Base-by-base conservation (phyloP, 92 coral and sea anemone genomes). In the Heteractis magnifica region DNA sequence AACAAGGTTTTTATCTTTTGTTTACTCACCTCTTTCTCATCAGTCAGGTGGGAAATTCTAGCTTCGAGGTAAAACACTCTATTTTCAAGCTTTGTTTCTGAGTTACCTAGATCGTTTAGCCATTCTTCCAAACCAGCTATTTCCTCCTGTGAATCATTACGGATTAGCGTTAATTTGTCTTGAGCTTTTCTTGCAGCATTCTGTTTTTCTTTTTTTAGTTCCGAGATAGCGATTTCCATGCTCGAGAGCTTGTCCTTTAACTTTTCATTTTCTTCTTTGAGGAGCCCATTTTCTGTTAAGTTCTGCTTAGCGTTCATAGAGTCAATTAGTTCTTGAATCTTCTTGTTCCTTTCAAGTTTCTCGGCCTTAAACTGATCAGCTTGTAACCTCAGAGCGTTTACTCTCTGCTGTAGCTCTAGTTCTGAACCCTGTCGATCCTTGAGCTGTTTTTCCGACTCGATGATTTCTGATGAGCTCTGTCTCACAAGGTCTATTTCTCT, bases 381-480 rank as follows among this genome's bases (percentile, higher is more conserved):
- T 60, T 52, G 16, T 18, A 41, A 52, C 20, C 51, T 16, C 51
- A 80, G 44, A 64, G 75, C 44, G 53, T 80, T 80, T 20, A 51
- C 83, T 80, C 19, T 80, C 52, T 64, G 52, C 64, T 41, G 51
- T 11, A 80, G 83, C 44, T 80, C 83, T 3, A 64, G 6, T 64
- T 80, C 83, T 9, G 83, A 80, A 59, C 58, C 83, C 48, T 52
- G 65, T 48, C 58, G 26, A 16, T 62, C 83, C 4, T 20, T 19
- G 21, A 75, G 56, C 49, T 75, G 11, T 75, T 49, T 75, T 52
- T 75, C 56, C 56, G 49, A 52, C 49, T 75, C 49, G 48, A 20
- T 23, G 19, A 68, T 68, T 68, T 68, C 50, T 23, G 73, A 68
- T 68, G 73, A 68, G 73, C 16, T 68, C 73, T 68, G 11, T 68